A percentile compares a stretch with the other conserved stretches of the same genome.
Evolutionary conservation across 2,888 invertebrate species (phyloP).

Genomic region (Odontocolon sp.): DNA sequence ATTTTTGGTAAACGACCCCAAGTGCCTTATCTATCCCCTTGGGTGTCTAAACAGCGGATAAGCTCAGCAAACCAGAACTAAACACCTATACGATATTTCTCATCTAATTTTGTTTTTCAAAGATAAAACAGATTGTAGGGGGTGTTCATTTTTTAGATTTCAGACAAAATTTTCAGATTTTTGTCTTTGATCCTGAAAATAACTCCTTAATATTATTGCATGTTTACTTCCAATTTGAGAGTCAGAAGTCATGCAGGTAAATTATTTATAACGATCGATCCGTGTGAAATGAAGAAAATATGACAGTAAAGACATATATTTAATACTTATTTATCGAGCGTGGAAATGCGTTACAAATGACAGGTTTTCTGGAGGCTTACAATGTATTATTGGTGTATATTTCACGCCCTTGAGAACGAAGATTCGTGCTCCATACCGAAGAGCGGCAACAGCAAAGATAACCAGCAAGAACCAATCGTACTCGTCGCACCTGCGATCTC

Average conservation of each 20-base stretch:
- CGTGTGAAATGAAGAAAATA: too few relatives aligned
- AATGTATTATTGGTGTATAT: too few relatives aligned
- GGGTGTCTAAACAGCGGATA: neutral
- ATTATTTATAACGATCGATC: too few relatives aligned
- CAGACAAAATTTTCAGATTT: neutral
- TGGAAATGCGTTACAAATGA: too few relatives aligned
- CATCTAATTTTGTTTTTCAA: neutral
- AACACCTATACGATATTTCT: neutral
- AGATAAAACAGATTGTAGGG: neutral
- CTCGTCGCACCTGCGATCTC: conserved; percentile 59
- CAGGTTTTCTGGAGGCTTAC: too few relatives aligned
- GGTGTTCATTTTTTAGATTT: neutral
- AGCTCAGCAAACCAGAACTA: neutral
- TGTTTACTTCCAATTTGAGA: too few relatives aligned
- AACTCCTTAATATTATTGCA: neutral
- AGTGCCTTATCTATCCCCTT: neutral
- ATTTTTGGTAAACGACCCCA: conserved; percentile 26
- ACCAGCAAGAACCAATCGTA: conserved; percentile 9
- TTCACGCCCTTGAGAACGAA: too few relatives aligned
- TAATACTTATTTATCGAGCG: too few relatives aligned
- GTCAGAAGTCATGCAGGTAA: too few relatives aligned
- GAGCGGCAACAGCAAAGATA: neutral
- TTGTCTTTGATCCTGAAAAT: neutral
- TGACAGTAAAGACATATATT: too few relatives aligned
- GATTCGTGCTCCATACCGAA: conserved; percentile 13